A percentile compares a stretch with the other conserved stretches of the same genome.
phyloP scores from a whole-genome alignment of 2,888 invertebrate species.

The Drosophila paucipuncta region DNA sequence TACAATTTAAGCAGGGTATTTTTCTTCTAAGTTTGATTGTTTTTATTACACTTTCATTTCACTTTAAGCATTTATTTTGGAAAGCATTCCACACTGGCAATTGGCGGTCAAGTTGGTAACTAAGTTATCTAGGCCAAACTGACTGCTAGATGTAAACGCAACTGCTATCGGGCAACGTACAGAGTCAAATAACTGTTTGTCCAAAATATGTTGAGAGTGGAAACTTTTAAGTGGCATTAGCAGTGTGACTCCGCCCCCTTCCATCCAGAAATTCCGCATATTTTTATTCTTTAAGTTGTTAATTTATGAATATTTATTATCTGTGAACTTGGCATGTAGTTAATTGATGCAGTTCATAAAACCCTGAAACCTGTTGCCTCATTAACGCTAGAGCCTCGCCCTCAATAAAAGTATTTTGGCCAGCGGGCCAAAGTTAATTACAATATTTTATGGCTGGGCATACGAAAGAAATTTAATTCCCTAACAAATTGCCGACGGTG shows the following conservation, averaged over 20 bases:
- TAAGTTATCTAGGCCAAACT: conserved; percentile 16
- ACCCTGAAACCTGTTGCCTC: conserved; percentile 70
- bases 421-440: conserved; percentile 64
- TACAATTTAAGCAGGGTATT: not conserved
- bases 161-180: conserved; percentile 10
- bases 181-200: conserved; percentile 21
- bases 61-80: not conserved
- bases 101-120: conserved; percentile 50
- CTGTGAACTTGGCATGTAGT: conserved; percentile 38
- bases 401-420: conserved; percentile 47
- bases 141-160: conserved; percentile 25
- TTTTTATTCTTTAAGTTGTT: conserved; percentile 29
- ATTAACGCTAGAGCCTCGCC: conserved; percentile 47
- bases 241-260: not conserved
- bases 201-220: conserved; percentile 27
- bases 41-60: conserved; percentile 1
- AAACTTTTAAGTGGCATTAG: conserved; percentile 48
- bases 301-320: conserved; percentile 75
- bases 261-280: not conserved
- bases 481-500: conserved; percentile 50
- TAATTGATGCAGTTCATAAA: conserved; percentile 45
- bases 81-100: conserved; percentile 19
- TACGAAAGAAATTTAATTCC: conserved; percentile 50
- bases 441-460: conserved; percentile 63
- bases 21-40: conserved; percentile 1